Evolutionary conservation across 1,140 invertebrate genomes (phyloP).

Genomic region (Bombus superbus): DNA sequence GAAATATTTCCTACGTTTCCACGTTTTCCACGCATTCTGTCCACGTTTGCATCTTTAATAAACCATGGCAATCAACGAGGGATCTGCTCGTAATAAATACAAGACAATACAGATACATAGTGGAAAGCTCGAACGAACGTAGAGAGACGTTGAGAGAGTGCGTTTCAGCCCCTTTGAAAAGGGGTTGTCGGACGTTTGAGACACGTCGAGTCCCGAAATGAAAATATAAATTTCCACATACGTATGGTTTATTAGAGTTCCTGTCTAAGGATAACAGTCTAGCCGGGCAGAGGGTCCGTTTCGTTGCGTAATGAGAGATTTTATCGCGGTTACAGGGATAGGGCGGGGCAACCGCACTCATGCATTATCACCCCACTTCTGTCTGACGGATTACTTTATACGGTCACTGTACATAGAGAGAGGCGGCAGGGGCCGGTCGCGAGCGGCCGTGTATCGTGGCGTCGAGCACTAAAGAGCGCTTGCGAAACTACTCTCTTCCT

Average conservation of each 20-base stretch:
- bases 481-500: constrained; percentile 68
- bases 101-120: too few relatives aligned
- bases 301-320: constrained; percentile 81
- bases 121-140: neutral
- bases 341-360: constrained; percentile 79
- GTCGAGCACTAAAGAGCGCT: constrained; percentile 67
- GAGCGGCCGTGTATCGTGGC: constrained; percentile 47
- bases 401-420: constrained; percentile 64
- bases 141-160: neutral
- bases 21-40: too few relatives aligned
- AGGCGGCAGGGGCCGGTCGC: constrained; percentile 5
- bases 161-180: constrained; percentile 29
- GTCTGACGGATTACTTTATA: constrained; percentile 79
- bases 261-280: constrained; percentile 74
- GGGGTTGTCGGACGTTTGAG: neutral
- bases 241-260: constrained; percentile 69
- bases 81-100: too few relatives aligned
- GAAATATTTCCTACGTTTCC: too few relatives aligned
- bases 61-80: too few relatives aligned
- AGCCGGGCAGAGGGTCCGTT: constrained; percentile 76
- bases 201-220: constrained; percentile 42
- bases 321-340: constrained; percentile 80
- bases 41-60: too few relatives aligned
- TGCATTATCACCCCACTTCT: constrained; percentile 78
- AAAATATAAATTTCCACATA: constrained; percentile 70